Evolutionary conservation across 2,888 invertebrate species (phyloP).

Genomic region (Halictus quadricinctus): DNA sequence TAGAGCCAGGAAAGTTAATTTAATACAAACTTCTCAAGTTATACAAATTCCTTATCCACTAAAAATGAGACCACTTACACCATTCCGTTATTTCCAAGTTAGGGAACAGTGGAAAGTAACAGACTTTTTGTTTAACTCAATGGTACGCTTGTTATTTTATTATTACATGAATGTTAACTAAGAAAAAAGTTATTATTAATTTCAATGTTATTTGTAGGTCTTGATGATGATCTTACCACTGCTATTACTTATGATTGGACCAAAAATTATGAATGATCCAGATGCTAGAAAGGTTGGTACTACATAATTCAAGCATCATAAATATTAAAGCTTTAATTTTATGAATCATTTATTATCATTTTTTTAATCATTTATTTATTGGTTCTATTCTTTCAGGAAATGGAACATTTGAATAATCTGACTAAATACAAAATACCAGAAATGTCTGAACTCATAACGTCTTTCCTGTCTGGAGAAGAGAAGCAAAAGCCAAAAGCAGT

Average conservation of each 20-base stretch:
- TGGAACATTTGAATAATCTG: constrained; percentile 94
- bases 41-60: constrained; percentile 96
- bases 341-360: background rate
- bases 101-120: constrained; percentile 98
- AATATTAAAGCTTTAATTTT: constrained; percentile 15
- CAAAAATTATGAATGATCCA: constrained; percentile 99
- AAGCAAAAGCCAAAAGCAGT: constrained; percentile 83
- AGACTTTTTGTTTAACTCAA: constrained; percentile 97
- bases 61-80: constrained; percentile 92
- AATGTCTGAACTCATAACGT: constrained; percentile 97
- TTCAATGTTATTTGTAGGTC: constrained; percentile 83
- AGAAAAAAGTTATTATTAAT: background rate
- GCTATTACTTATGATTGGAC: constrained; percentile 94
- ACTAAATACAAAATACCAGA: constrained; percentile 95
- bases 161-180: background rate
- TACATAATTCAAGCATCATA: background rate
- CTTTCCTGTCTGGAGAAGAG: constrained; percentile 90
- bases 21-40: constrained; percentile 95
- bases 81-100: constrained; percentile 94
- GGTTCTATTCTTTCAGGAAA: constrained; percentile 84
- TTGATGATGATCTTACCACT: constrained; percentile 98
- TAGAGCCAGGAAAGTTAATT: constrained; percentile 96
- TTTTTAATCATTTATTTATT: background rate
- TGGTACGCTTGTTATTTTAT: constrained; percentile 84
- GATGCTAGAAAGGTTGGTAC: constrained; percentile 92